These are phyloP conservation scores for Sylvicola cinctus DNA, from an alignment of 2,888 invertebrate species.

Conservation along the genomic window DNA sequence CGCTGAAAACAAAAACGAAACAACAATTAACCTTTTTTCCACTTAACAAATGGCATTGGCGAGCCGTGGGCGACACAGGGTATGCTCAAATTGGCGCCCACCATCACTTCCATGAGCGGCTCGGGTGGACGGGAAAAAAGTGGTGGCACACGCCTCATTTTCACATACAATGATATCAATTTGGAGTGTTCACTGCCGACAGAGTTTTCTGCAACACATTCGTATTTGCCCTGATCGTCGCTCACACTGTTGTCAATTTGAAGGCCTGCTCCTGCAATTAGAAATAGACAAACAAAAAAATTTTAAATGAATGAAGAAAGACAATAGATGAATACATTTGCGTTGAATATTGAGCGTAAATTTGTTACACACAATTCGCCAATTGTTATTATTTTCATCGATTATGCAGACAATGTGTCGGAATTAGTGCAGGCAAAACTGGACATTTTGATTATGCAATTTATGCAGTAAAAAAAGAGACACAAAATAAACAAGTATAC, in stretches of 20 bases:
- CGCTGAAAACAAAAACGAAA: neutral
- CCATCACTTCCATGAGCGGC: constrained; percentile 67
- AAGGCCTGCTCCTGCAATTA: constrained; percentile 27
- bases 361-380: too few relatives aligned
- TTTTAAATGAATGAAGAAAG: too few relatives aligned
- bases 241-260: constrained; percentile 80
- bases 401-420: too few relatives aligned
- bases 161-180: constrained; percentile 75
- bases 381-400: too few relatives aligned
- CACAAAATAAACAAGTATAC: too few relatives aligned
- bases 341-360: too few relatives aligned
- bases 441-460: too few relatives aligned
- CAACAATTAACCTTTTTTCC: constrained; percentile 48
- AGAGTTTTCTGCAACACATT: constrained; percentile 86
- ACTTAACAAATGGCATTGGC: constrained; percentile 94
- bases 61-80: constrained; percentile 96
- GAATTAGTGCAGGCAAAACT: too few relatives aligned
- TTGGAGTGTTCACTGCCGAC: constrained; percentile 88
- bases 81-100: constrained; percentile 76
- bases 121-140: constrained; percentile 88
- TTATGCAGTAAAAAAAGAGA: too few relatives aligned
- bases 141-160: constrained; percentile 89
- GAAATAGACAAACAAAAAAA: constrained; percentile 6
- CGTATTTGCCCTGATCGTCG: constrained; percentile 87
- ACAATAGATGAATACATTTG: too few relatives aligned